Percentiles rank a stretch among this genome's conserved stretches.
phyloP scores from a whole-genome alignment of 2,797 vertebrate genomes.

The Hipposideros larvatus region DNA sequence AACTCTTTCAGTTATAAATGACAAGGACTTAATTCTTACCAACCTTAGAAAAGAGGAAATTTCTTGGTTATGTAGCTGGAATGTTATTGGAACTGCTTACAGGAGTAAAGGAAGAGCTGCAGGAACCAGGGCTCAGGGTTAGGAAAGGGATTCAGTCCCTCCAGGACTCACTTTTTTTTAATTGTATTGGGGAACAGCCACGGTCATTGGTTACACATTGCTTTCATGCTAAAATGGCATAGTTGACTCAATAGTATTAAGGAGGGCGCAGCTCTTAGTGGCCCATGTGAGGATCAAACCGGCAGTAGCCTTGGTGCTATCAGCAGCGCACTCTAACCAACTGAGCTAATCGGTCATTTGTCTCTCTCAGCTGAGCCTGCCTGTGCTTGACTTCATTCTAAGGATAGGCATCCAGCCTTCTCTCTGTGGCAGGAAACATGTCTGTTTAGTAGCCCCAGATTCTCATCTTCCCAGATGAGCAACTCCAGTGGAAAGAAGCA shows the following conservation, averaged over 20 bases:
- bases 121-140: not conserved
- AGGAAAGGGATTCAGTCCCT: not conserved
- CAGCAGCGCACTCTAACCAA: too few relatives aligned
- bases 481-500: not conserved
- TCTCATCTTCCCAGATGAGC: not conserved
- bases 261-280: too few relatives aligned
- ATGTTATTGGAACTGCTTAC: not conserved
- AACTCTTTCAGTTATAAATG: not conserved
- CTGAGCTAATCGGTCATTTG: too few relatives aligned
- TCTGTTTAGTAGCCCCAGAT: not conserved
- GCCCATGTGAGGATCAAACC: too few relatives aligned
- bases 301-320: too few relatives aligned
- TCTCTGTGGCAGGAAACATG: not conserved
- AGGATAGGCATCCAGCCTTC: not conserved
- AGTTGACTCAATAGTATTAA: too few relatives aligned
- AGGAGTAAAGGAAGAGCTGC: not conserved
- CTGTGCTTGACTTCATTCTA: not conserved
- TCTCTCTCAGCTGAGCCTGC: not conserved
- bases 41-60: not conserved
- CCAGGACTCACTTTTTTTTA: not conserved
- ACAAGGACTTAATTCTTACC: slow-evolving; percentile 38
- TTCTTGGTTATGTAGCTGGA: not conserved
- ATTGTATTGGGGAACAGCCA: too few relatives aligned
- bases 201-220: too few relatives aligned
- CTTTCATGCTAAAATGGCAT: too few relatives aligned